Evolutionary conservation across 2,888 invertebrate genomes (phyloP), one percentile per base, ranked within the genome.

Genomic region (Nomada goodeniana): DNA sequence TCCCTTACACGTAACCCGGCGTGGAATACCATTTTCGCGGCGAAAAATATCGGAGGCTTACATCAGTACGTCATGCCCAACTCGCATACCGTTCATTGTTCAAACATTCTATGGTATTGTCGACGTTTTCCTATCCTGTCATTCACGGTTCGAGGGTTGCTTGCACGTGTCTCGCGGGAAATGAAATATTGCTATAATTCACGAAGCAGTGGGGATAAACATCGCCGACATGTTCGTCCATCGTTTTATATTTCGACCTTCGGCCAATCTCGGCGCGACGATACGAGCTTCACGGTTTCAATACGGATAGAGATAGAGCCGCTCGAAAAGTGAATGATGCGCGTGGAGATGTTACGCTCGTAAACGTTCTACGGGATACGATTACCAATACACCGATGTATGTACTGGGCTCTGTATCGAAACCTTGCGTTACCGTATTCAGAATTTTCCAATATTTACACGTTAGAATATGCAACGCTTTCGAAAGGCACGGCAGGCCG

Each of bases 361-460:
- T 76, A 67, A 79, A 70, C 81, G 79, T 29, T 80, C 55, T 55
- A 36, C 42, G 60, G 44, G 57, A 26, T 74, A 63, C 76, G 72
- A 80, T 81, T 87, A 85, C 76, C 76, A 76, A 36, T 26, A 20
- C 20, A 42, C 42, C 61, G 53, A 53, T 15, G 55, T 50, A 11
- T 15, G 75, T 53, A 26, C 44, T n/a, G 29, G 18, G 67, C 59
- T 53, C 44, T 29, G n/a, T 36, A 18, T 26, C 52, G 63, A 57
- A 63, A 60, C 70, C 29, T 15, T 60, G 72, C 74, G 65, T 70
- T 70, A 61, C 18, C 29, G 50, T 70, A 76, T 63, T 82, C 81
- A 78, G 80, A 81, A 80, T 81, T 83, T 80, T 87, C 72, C 87
- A 77, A 87, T 87, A 87, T 87, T 87, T 87, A 68, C 85, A 83